phyloP scores from a whole-genome alignment of 2,888 invertebrate species.

The Coleophora deauratella region DNA sequence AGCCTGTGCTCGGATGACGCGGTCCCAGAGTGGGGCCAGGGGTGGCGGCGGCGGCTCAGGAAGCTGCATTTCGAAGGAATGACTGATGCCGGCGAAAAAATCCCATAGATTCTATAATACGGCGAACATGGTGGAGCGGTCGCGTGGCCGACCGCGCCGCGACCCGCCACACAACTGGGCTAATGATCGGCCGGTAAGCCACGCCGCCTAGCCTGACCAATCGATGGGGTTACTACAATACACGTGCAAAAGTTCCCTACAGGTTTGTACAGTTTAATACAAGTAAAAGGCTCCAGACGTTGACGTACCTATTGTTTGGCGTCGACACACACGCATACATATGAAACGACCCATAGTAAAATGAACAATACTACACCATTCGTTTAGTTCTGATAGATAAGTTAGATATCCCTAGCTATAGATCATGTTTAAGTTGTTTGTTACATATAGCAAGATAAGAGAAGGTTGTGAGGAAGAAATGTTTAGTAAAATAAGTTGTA shows the following conservation, averaged over 20 bases:
- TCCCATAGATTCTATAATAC: neutral
- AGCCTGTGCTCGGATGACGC: constrained; percentile 81
- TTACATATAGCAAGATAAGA: too few species aligned
- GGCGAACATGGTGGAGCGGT: constrained; percentile 20
- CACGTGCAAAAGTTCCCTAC: constrained; percentile 9
- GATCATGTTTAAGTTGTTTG: too few species aligned
- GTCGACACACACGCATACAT: too few species aligned
- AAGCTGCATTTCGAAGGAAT: constrained; percentile 55
- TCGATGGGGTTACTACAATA: constrained; percentile 46
- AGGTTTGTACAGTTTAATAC: neutral
- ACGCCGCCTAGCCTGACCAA: constrained; percentile 60
- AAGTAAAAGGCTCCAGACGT: too few species aligned
- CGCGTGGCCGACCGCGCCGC: constrained; percentile 63
- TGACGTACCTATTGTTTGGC: too few species aligned
- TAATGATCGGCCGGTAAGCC: constrained; percentile 70
- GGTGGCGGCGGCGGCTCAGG: constrained; percentile 64
- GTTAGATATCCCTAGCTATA: too few species aligned
- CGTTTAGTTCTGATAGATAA: too few species aligned
- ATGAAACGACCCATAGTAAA: too few species aligned
- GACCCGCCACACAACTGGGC: constrained; percentile 66
- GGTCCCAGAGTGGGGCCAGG: constrained; percentile 87
- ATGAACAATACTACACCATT: too few species aligned
- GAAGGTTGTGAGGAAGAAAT: too few species aligned
- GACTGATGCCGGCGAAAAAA: constrained; percentile 31
- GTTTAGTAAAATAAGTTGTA: too few species aligned